Base-by-base conservation (phyloP, 2,888 invertebrate genomes). In the Clivina fossor region DNA sequence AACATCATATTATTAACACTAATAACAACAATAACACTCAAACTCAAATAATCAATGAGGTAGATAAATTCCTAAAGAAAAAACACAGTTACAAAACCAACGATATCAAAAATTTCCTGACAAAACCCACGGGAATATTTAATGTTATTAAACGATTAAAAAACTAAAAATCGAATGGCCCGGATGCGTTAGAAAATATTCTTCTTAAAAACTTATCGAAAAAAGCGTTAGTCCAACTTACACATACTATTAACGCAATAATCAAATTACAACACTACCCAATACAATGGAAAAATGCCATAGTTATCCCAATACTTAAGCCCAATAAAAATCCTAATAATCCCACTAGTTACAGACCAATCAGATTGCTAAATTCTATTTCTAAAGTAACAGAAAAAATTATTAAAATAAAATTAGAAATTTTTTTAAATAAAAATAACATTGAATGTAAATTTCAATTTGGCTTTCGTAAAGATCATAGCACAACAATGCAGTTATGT, bases 321-420 rank as follows among this genome's bases (percentile, higher is more conserved):
- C 61, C 57, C 2, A 55, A 55, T 2, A 57, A 60, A 41, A 46
- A 55, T 9, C 44, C 16, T n/a, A 54, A 40, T 1, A 33, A 46
- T 5, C 57, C 59, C 2, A 28, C 50, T 24, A 62, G 49, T 26
- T 61, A 61, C 22, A 15, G 61, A 33, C 61, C 58, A 2, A 60
- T 59, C 8, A 59, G 59, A 18, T 30, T 60, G 7, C 43, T 60
- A 2, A 32, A 9, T 11, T 46, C 56, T 2, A 38, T 60, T 11
- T 37, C 58, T 26, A 63, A 65, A 48, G 13, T 63, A 7, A 48
- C 61, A 8, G 65, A 67, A 57, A 57, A 54, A 50, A 48, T 61
- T 5, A 30, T 63, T 13, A n/a, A n/a, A n/a, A n/a, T n/a, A n/a
- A n/a, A n/a, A n/a, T n/a, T n/a, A n/a, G n/a, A n/a, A n/a, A n/a